Evolutionary conservation across 2,113 vertebrate genomes (phyloP), one percentile per base, ranked within the genome.

Genomic region (Ifrita kowaldi): DNA sequence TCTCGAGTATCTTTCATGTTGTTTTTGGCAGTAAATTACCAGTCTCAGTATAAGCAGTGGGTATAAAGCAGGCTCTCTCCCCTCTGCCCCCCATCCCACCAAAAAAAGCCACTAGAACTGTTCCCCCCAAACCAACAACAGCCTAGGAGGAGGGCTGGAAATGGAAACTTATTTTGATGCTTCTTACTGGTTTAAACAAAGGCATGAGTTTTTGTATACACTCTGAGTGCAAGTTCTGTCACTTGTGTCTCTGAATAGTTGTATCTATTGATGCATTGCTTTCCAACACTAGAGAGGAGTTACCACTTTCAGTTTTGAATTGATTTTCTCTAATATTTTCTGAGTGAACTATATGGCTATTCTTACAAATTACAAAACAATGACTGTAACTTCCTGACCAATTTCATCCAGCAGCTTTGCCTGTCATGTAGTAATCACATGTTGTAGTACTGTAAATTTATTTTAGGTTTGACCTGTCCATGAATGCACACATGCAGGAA

Each of bases 71-170:
- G 32, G 4, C 16, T 55, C 1, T 73, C 11, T 73, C 9, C 22
- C 8, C 20, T 56, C 7, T 28, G 12, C 4, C 9, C 4, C 7
- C 2, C 4, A 27, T 21, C 5, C 11, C 4, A 4, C 13, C 5
- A 39, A 39, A 50, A 30, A 47, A 53, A 10, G 9, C 13, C 46
- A 18, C 26, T 27, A 33, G 11, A 79, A 69, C 7, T 12, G 4
- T 8, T n/a, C 7, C 9, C n/a, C 3, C 5, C 0, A 2, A 50
- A 32, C 1, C 32, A 30, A 6, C 11, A 23, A 22, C 7, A 53
- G 4, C 35, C 60, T 77, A 27, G 24, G 1, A 16, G 7, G 4
- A 37, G 6, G 18, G 11, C 28, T 83, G 23, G 33, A 89, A 64
- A 22, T 19, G 3, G 7, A 60, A 56, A 12, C 13, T 37, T 89